These are phyloP conservation scores for Oostethus manadensis DNA, from an alignment of 2,113 vertebrate genomes.

Conservation along the genomic window DNA sequence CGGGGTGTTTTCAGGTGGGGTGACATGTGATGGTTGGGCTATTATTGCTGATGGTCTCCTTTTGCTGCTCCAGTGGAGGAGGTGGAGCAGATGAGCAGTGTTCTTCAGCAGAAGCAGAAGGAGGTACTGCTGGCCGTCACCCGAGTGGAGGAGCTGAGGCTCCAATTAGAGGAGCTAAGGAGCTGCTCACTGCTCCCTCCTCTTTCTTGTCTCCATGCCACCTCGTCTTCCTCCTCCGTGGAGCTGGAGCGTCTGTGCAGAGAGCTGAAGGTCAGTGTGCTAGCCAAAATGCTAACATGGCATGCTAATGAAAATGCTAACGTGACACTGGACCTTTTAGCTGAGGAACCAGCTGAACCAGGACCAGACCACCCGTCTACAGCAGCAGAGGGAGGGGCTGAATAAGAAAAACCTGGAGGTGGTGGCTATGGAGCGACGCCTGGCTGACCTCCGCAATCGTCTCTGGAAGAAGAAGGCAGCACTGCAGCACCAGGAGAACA, in stretches of 20 bases:
- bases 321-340: constrained; percentile 44
- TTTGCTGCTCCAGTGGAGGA: constrained; percentile 81
- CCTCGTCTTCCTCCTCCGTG: constrained; percentile 70
- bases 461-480: constrained; percentile 95
- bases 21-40: background rate
- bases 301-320: background rate
- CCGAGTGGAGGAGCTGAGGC: constrained; percentile 86
- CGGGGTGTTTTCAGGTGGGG: background rate
- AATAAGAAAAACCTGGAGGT: constrained; percentile 87
- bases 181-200: constrained; percentile 75
- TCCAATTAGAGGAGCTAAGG: constrained; percentile 87
- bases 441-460: constrained; percentile 84
- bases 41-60: background rate
- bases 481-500: constrained; percentile 86
- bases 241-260: constrained; percentile 86
- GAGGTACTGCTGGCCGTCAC: constrained; percentile 85
- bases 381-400: constrained; percentile 87
- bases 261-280: constrained; percentile 83
- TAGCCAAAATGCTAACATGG: no score
- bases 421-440: constrained; percentile 84
- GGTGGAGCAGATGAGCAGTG: constrained; percentile 88
- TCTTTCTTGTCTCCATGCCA: constrained; percentile 56
- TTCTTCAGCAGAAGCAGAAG: constrained; percentile 94
- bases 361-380: constrained; percentile 85
- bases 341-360: constrained; percentile 89